phyloP scores from a whole-genome alignment of 53 echinoderm and acorn worm genomes.

The Antedon mediterranea region DNA sequence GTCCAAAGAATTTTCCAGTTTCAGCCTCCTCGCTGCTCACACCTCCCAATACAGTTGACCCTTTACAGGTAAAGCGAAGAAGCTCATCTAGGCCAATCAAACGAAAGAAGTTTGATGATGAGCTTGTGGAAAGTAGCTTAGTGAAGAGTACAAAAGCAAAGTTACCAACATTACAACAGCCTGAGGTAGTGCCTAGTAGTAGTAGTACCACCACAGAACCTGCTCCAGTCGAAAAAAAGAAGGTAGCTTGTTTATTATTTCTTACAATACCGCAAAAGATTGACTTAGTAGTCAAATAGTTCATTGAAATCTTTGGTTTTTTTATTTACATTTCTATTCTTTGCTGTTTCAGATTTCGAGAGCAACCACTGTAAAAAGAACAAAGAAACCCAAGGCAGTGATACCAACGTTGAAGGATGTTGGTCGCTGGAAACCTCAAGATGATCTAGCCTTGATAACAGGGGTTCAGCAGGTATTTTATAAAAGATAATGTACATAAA shows the following conservation, averaged over 20 bases:
- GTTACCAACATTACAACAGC: background rate
- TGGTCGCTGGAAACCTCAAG: slow-evolving; percentile 74
- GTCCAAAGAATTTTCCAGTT: background rate
- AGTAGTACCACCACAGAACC: background rate
- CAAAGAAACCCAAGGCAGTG: slow-evolving; percentile 62
- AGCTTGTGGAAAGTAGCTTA: slow-evolving; percentile 88
- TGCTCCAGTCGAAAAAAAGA: slow-evolving; percentile 4
- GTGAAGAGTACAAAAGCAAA: slow-evolving; percentile 34
- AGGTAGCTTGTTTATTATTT: background rate
- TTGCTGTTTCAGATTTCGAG: background rate
- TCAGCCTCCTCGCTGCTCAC: background rate
- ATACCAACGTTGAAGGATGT: slow-evolving; percentile 58
- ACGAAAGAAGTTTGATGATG: slow-evolving; percentile 97
- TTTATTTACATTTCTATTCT: no score
- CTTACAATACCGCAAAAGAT: no score
- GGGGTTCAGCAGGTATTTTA: slow-evolving; percentile 84
- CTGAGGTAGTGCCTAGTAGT: background rate
- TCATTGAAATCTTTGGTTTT: no score
- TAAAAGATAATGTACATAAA: no score
- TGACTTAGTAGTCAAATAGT: no score
- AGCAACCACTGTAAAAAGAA: slow-evolving; percentile 31
- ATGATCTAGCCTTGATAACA: slow-evolving; percentile 74
- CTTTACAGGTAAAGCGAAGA: slow-evolving; percentile 31
- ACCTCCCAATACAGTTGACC: background rate
- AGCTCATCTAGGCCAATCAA: slow-evolving; percentile 89